Conservation (phyloP, 1,140 invertebrate species). For the Lepidurus arcticus region DNA sequence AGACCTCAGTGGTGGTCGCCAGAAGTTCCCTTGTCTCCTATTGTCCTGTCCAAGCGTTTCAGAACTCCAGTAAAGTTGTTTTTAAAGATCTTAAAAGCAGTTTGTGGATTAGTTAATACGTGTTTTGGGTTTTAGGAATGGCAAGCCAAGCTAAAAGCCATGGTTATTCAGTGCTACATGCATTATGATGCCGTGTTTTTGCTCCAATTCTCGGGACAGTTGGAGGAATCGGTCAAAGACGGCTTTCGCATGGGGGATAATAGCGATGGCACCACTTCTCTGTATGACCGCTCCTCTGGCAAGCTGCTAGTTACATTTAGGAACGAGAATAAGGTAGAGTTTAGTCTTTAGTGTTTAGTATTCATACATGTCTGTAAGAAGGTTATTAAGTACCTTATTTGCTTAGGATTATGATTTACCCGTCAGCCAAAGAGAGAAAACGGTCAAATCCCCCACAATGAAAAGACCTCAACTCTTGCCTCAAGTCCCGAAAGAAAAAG, state of each 20-base stretch:
- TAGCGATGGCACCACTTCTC: slow-evolving; percentile 63
- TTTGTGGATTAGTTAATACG: background rate
- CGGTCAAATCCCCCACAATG: background rate
- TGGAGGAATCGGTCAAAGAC: slow-evolving; percentile 57
- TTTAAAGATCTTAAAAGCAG: background rate
- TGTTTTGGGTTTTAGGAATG: slow-evolving; percentile 26
- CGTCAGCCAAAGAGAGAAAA: background rate
- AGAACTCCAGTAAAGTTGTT: slow-evolving; percentile 22
- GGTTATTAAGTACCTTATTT: background rate
- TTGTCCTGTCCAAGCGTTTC: slow-evolving; percentile 29
- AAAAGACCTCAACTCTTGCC: background rate
- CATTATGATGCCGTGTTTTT: slow-evolving; percentile 65
- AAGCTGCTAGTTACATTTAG: slow-evolving; percentile 65
- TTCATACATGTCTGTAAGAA: background rate
- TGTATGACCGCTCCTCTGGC: slow-evolving; percentile 57
- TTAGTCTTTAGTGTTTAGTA: background rate
- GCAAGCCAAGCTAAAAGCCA: slow-evolving; percentile 34
- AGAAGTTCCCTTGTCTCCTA: slow-evolving; percentile 33
- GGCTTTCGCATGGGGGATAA: slow-evolving; percentile 61
- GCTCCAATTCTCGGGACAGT: slow-evolving; percentile 61
- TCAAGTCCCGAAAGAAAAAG: background rate
- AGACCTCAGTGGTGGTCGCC: slow-evolving; percentile 32
- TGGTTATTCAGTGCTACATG: slow-evolving; percentile 63
- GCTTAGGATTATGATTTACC: slow-evolving; percentile 27
- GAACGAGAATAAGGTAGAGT: slow-evolving; percentile 60